Base-by-base conservation (phyloP, 2,888 invertebrate genomes). In the Apotomis capreana region DNA sequence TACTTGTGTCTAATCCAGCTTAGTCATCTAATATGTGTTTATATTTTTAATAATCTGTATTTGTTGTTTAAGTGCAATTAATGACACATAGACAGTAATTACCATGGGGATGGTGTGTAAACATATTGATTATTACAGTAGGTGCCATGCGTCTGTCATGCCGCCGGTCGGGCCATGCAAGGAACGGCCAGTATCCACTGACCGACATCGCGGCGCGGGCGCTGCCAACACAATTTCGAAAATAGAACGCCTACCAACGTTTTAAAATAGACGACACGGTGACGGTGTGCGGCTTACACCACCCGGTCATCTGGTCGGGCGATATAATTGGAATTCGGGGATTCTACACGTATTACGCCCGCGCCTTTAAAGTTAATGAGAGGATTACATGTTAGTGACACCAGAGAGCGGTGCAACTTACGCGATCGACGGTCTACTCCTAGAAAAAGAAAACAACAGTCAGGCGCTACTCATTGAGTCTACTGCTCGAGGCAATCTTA, bases 381-480 rank as follows among this genome's bases (percentile, higher is more conserved):
- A 83, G 88, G 81, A 84, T 85, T 86, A 87, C 79, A 83, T 72
- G 91, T 93, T 92, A 93, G 92, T 92, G 92, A 92, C 92, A 93
- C 92, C 92, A 89, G 87, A 89, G 89, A 92, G 92, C 92, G 92
- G 92, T 92, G 92, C 89, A 89, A 94, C 94, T 94, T 94, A 94
- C 94, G 90, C 90, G 90, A 92, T 93, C 89, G 94, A 94, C 83
- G 94, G 93, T 93, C 94, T 94, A 94, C 93, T 92, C 93, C 94
- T 94, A 94, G 91, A 94, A 94, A 94, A 90, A 94, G 89, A 92
- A 94, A 92, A 93, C 89, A 91, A 91, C 92, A 91, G 88, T 92
- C 91, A 92, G 91, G 91, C 88, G 90, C 92, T 89, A 90, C 88
- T 83, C 61, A 70, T 70, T 57, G 70, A 69, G 54, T 37, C 58